These are phyloP conservation scores for Trematomus bernacchii DNA, from an alignment of 2,797 vertebrate genomes.

Conservation along the genomic window DNA sequence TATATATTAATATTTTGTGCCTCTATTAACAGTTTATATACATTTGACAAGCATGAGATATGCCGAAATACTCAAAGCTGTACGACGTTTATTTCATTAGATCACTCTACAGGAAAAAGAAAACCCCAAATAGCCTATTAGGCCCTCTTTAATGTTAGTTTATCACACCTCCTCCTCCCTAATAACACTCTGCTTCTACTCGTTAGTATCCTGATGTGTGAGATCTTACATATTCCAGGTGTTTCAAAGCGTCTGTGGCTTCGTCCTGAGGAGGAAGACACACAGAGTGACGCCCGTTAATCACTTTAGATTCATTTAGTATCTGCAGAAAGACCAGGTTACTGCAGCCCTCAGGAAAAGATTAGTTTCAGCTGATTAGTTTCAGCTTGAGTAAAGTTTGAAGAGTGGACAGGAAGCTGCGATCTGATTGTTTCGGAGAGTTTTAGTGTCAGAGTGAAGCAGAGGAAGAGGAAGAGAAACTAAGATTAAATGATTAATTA, in stretches of 20 bases:
- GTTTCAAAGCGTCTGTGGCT: slow-evolving; percentile 82
- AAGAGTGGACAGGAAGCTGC: slow-evolving; percentile 22
- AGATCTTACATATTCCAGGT: slow-evolving; percentile 85
- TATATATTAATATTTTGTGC: too few relatives aligned
- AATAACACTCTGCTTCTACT: slow-evolving; percentile 14
- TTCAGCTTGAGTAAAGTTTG: slow-evolving; percentile 18
- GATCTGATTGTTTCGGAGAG: slow-evolving; percentile 48
- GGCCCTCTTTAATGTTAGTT: too few relatives aligned
- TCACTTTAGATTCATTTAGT: slow-evolving; percentile 13
- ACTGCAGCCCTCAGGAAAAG: slow-evolving; percentile 14
- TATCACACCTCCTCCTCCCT: neutral
- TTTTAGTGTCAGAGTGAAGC: slow-evolving; percentile 11
- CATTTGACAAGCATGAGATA: too few relatives aligned
- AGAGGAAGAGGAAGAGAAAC: neutral
- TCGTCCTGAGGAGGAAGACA: slow-evolving; percentile 79
- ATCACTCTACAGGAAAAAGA: too few relatives aligned
- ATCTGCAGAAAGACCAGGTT: slow-evolving; percentile 31
- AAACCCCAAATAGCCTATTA: too few relatives aligned
- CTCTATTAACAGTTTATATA: too few relatives aligned
- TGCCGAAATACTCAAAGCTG: too few relatives aligned
- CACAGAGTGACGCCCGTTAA: slow-evolving; percentile 58
- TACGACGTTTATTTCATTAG: too few relatives aligned
- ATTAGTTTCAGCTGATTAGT: slow-evolving; percentile 42
- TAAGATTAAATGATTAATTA: slow-evolving; percentile 5
- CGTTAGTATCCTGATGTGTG: slow-evolving; percentile 41